Percentiles rank a stretch among this genome's conserved stretches.
Evolutionary conservation across 2,797 vertebrate species (phyloP).

Genomic region (Premnoplex brunnescens): DNA sequence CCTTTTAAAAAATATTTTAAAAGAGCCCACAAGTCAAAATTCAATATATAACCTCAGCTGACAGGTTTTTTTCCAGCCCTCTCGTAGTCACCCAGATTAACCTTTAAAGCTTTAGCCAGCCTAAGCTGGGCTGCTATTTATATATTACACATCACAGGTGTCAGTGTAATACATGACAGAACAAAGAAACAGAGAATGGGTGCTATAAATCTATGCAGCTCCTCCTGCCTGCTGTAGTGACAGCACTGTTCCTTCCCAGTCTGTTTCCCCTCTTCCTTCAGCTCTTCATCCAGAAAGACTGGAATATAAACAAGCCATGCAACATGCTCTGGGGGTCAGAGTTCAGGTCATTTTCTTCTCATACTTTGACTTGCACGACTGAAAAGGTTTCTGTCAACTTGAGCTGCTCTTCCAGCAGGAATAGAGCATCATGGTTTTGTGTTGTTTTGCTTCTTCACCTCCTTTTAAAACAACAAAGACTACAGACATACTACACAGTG

Average conservation of each 20-base stretch:
- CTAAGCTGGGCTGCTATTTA: slow-evolving; percentile 1
- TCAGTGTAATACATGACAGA: background rate
- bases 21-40: background rate
- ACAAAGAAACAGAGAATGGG: background rate
- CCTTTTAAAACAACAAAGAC: background rate
- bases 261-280: background rate
- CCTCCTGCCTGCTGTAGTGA: background rate
- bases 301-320: background rate
- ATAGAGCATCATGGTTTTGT: background rate
- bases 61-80: background rate
- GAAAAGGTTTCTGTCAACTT: background rate
- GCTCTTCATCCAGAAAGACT: background rate
- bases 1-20: background rate
- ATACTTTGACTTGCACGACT: background rate
- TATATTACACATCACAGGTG: background rate
- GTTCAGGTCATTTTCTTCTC: background rate
- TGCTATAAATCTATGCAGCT: background rate
- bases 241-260: background rate
- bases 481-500: background rate
- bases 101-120: slow-evolving; percentile 17
- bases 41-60: background rate
- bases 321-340: background rate
- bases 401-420: background rate
- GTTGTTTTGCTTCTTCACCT: background rate
- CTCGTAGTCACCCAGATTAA: background rate